A percentile compares a stretch with the other conserved stretches of the same genome.
Evolutionary conservation across 2,113 vertebrate genomes (phyloP).

Genomic region (Oryzias celebensis): DNA sequence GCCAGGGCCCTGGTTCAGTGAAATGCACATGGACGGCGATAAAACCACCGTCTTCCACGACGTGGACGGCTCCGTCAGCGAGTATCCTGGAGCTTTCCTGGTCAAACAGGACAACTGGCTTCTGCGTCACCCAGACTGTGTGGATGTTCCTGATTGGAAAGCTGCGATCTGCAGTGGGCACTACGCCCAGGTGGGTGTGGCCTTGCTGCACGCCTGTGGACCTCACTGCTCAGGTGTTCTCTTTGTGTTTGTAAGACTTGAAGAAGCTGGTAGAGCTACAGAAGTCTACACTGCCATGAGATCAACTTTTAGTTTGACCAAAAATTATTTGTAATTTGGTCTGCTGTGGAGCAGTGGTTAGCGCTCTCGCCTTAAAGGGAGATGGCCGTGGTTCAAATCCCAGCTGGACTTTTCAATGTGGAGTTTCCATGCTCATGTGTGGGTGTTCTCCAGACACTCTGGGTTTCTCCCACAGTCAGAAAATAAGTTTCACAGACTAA

Average conservation of each 20-base stretch:
- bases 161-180: conserved; percentile 92
- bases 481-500: too few relatives aligned
- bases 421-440: too few relatives aligned
- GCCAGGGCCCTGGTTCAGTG: conserved; percentile 93
- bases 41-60: conserved; percentile 96
- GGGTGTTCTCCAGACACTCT: too few relatives aligned
- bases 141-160: conserved; percentile 92
- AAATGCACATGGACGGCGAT: conserved; percentile 95
- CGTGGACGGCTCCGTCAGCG: conserved; percentile 90
- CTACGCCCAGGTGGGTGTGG: conserved; percentile 87
- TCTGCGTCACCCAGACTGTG: conserved; percentile 91
- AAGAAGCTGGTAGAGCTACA: too few relatives aligned
- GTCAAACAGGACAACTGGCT: conserved; percentile 97
- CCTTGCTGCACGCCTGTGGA: neutral
- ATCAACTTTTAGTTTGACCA: too few relatives aligned
- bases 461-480: too few relatives aligned
- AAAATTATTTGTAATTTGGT: too few relatives aligned
- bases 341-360: too few relatives aligned
- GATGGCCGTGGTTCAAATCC: too few relatives aligned
- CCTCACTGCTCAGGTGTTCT: neutral
- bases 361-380: too few relatives aligned
- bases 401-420: too few relatives aligned
- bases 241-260: neutral
- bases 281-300: too few relatives aligned
- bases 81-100: conserved; percentile 92